Percentiles rank a stretch among this genome's conserved stretches.
Evolutionary conservation across 2,113 vertebrate species (phyloP).

Genomic region (Otocyon megalotis): DNA sequence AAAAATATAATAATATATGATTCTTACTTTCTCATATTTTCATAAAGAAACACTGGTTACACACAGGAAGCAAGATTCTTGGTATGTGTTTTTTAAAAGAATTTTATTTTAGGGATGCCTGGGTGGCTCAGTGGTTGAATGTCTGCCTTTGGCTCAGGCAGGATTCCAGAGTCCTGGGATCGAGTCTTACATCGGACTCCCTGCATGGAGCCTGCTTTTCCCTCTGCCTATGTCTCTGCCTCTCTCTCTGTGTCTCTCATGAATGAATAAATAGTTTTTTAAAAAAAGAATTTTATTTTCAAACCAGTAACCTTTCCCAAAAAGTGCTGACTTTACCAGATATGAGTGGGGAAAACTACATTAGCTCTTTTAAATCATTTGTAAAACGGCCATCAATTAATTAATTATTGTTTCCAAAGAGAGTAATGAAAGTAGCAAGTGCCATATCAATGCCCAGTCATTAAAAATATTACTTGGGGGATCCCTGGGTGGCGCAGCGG

Average conservation of each 20-base stretch:
- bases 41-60: constrained; percentile 29
- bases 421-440: neutral
- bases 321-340: neutral
- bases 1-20: neutral
- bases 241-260: too few species aligned
- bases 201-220: too few species aligned
- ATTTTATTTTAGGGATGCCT: neutral
- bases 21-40: constrained; percentile 22
- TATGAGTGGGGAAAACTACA: neutral
- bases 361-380: neutral
- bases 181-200: too few species aligned
- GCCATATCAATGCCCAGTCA: neutral
- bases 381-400: neutral
- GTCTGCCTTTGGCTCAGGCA: too few species aligned
- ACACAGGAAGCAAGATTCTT: neutral
- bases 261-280: neutral
- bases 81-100: neutral
- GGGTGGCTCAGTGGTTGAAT: too few species aligned
- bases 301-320: neutral
- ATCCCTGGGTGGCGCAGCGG: too few species aligned
- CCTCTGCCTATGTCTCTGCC: too few species aligned
- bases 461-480: neutral
- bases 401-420: neutral
- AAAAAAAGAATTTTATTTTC: neutral
- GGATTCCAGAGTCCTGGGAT: too few species aligned